Conservation (phyloP, 1,140 invertebrate genomes). For the Cydia fagiglandana region DNA sequence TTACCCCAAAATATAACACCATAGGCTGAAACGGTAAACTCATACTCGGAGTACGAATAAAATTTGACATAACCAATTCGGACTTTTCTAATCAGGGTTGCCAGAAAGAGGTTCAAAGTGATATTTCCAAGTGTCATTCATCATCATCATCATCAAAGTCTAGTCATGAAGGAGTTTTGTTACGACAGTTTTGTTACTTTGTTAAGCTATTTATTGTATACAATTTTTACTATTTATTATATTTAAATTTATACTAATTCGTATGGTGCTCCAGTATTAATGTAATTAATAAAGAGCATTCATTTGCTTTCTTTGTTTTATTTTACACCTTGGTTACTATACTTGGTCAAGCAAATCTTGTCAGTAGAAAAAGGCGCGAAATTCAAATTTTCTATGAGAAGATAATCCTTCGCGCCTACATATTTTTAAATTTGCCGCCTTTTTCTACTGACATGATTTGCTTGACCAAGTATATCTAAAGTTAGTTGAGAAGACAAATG, state of each 20-base stretch:
- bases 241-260: constrained; percentile 58
- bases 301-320: constrained; percentile 51
- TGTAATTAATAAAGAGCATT: constrained; percentile 66
- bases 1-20: background rate
- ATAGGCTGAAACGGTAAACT: background rate
- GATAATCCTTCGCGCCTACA: too few relatives aligned
- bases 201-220: constrained; percentile 67
- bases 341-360: too few relatives aligned
- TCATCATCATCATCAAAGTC: constrained; percentile 41
- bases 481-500: too few relatives aligned
- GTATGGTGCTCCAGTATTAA: constrained; percentile 65
- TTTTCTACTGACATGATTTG: too few relatives aligned
- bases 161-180: constrained; percentile 54
- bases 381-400: too few relatives aligned
- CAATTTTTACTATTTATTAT: constrained; percentile 69
- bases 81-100: constrained; percentile 20
- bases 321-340: background rate
- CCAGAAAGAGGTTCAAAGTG: constrained; percentile 21
- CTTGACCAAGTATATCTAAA: too few relatives aligned
- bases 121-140: constrained; percentile 40
- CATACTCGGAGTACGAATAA: background rate
- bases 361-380: too few relatives aligned
- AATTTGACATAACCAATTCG: background rate
- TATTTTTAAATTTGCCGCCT: too few relatives aligned
- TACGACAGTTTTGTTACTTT: constrained; percentile 51